Conservation (phyloP, 2,888 invertebrate genomes). For the Ectemnius cavifrons region DNA sequence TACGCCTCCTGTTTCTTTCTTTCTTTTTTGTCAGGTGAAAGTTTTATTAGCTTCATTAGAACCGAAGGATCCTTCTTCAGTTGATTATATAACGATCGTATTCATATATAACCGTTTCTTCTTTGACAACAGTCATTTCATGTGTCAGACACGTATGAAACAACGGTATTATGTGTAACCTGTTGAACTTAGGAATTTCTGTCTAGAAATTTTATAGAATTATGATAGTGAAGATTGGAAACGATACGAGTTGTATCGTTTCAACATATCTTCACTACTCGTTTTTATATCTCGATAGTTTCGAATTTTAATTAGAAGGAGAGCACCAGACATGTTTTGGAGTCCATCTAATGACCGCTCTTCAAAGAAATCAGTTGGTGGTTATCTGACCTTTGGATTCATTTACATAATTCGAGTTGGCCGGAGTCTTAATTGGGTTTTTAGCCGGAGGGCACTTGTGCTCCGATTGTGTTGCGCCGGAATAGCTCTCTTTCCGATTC, state of each 20-base stretch:
- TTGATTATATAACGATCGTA: slow-evolving; percentile 37
- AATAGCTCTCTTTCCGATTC: slow-evolving; percentile 33
- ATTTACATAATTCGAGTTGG: slow-evolving; percentile 31
- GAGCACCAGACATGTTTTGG: not conserved
- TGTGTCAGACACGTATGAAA: slow-evolving; percentile 30
- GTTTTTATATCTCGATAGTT: too few relatives aligned
- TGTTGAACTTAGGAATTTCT: not conserved
- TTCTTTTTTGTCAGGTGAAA: not conserved
- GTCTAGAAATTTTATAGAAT: not conserved
- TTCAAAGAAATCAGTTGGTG: not conserved
- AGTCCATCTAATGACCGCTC: not conserved
- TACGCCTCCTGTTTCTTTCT: not conserved
- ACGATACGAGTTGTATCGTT: too few relatives aligned
- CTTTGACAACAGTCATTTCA: slow-evolving; percentile 37
- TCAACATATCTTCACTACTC: too few relatives aligned
- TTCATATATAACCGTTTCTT: slow-evolving; percentile 31
- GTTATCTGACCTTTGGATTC: slow-evolving; percentile 10
- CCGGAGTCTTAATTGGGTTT: slow-evolving; percentile 41
- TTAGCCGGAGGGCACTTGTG: slow-evolving; percentile 34
- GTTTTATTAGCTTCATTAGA: not conserved
- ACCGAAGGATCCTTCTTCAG: slow-evolving; percentile 6
- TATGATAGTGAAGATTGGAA: too few relatives aligned
- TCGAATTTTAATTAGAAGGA: too few relatives aligned
- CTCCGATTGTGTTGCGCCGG: slow-evolving; percentile 14
- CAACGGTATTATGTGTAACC: slow-evolving; percentile 56